Percentiles rank a stretch among this genome's conserved stretches.
These are phyloP conservation scores for Rallus crepitans DNA, from an alignment of 2,797 vertebrate species.

Conservation along the genomic window DNA sequence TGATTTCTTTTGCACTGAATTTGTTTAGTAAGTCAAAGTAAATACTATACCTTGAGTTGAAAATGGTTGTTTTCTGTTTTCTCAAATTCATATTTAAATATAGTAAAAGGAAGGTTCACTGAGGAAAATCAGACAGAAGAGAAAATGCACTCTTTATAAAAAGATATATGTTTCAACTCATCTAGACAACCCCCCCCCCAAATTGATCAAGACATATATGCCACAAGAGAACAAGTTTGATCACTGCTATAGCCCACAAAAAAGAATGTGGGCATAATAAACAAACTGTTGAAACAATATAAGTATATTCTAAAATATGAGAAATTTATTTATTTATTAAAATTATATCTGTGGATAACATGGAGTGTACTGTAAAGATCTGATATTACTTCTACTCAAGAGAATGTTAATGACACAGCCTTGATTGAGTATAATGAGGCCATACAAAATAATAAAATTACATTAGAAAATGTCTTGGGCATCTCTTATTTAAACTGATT, in stretches of 20 bases:
- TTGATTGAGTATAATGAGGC: neutral
- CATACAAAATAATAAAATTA: neutral
- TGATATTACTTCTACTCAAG: neutral
- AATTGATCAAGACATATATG: neutral
- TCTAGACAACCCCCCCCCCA: neutral
- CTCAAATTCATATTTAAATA: neutral
- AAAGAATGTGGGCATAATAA: neutral
- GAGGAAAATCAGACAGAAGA: neutral
- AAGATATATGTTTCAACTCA: neutral
- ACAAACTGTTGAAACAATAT: neutral
- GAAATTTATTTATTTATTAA: neutral
- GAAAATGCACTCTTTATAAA: neutral
- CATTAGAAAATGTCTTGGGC: neutral
- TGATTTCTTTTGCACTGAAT: neutral
- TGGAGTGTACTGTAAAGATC: neutral
- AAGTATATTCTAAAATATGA: neutral
- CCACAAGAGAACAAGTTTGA: neutral
- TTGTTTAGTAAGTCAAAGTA: neutral
- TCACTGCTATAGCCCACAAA: neutral
- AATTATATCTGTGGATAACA: neutral
- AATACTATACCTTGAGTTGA: neutral
- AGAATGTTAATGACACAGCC: neutral
- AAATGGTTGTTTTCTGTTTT: neutral
- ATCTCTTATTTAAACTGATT: neutral
- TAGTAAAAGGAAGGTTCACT: neutral